Percentiles rank a stretch among this genome's conserved stretches.
Conservation (phyloP, 2,113 vertebrate genomes). For the Heloderma charlesbogerti region DNA sequence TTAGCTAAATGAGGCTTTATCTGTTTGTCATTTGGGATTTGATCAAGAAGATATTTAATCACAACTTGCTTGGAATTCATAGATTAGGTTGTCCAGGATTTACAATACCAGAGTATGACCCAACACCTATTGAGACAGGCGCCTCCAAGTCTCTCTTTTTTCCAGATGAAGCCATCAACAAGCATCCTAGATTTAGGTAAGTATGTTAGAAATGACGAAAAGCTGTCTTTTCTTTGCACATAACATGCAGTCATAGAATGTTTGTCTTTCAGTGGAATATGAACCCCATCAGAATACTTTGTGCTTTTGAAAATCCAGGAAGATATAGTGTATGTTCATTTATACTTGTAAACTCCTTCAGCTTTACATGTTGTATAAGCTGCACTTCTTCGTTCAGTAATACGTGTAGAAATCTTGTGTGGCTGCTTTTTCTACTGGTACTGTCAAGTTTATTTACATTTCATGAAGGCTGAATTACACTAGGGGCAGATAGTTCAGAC, state of each 20-base stretch:
- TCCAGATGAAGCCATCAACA: conserved; percentile 95
- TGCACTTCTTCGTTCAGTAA: not conserved
- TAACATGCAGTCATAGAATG: not conserved
- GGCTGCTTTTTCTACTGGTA: not conserved
- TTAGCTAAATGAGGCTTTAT: not conserved
- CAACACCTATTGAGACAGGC: conserved; percentile 89
- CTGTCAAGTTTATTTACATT: not conserved
- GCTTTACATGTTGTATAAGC: not conserved
- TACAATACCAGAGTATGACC: conserved; percentile 87
- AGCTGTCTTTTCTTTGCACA: not conserved
- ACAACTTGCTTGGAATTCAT: conserved; percentile 52
- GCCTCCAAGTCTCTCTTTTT: conserved; percentile 96
- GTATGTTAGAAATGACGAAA: not conserved
- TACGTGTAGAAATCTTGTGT: not conserved
- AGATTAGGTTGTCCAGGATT: conserved; percentile 97
- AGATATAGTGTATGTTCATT: not conserved
- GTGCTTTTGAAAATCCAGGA: not conserved
- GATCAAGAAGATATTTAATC: not conserved
- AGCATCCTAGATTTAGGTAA: conserved; percentile 95
- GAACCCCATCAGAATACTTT: not conserved
- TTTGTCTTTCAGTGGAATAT: not conserved
- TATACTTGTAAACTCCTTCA: not conserved
- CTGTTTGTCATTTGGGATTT: not conserved
- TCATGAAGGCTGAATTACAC: not conserved
- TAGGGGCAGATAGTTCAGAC: not conserved